Evolutionary conservation across 1,140 invertebrate genomes (phyloP), one percentile per base, ranked within the genome.

Genomic region (Nebria ingens): DNA sequence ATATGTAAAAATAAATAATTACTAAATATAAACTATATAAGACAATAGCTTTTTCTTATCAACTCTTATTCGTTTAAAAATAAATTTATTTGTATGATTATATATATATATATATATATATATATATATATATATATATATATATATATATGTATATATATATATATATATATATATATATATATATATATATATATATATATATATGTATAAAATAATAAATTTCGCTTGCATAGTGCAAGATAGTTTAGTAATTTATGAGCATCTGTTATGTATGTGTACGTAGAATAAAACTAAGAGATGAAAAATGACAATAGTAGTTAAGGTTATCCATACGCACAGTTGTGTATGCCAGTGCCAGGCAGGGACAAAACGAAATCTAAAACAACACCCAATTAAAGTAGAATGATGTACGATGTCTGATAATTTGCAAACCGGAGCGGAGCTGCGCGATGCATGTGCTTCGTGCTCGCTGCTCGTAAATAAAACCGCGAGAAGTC

Each of bases 61-160:
- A n/a, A n/a, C n/a, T n/a, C n/a, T n/a, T n/a, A n/a, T n/a, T n/a
- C n/a, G n/a, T n/a, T 6, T n/a, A 34, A n/a, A n/a, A 34, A 34
- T 34, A 34, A 34, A 9, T n/a, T 34, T n/a, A 34, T 34, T 9
- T n/a, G n/a, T n/a, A 34, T 34, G n/a, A 6, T 9, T 34, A 34
- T 34, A 34, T 34, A 34, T n/a, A 34, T 34, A 34, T n/a, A 34
- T 34, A 34, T 34, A 34, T 34, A 34, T n/a, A 34, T 34, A 34
- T n/a, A 34, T n/a, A 34, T 34, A 34, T 34, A 34, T 34, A 34
- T 34, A 34, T 34, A 34, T n/a, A 34, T 34, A 34, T n/a, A 34
- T 34, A 34, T n/a, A 34, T n/a, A 34, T 34, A 34, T n/a, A 6
- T 34, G 6, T 9, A 34, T 34, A 34, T 34, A 34, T 34, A 34